Evolutionary conservation across 2,888 invertebrate species (phyloP).

Genomic region (Polydrusus cervinus): DNA sequence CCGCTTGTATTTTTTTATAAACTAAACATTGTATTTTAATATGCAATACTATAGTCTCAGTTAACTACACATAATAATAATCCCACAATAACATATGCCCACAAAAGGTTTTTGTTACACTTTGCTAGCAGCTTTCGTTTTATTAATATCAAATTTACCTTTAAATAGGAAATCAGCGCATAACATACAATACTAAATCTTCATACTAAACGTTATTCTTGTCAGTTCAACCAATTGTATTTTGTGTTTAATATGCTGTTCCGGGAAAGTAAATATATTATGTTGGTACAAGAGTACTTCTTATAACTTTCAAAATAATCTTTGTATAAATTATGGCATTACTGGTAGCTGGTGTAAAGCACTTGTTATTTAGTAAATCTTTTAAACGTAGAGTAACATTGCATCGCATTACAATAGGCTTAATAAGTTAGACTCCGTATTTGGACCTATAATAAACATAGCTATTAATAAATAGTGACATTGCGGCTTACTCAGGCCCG

Average conservation of each 20-base stretch:
- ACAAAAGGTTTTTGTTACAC: no score
- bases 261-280: slow-evolving; percentile 13
- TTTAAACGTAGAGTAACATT: neutral
- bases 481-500: no score
- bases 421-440: neutral
- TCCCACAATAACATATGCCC: no score
- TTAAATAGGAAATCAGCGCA: slow-evolving; percentile 15
- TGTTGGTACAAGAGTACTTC: slow-evolving; percentile 10
- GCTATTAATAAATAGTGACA: no score
- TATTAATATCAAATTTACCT: neutral
- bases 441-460: neutral
- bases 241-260: neutral
- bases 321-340: neutral
- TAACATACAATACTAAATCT: slow-evolving; percentile 17
- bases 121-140: no score
- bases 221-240: slow-evolving; percentile 7
- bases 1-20: no score
- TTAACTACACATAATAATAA: no score
- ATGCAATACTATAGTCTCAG: no score
- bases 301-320: slow-evolving; percentile 20
- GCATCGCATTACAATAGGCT: neutral
- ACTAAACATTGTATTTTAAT: no score
- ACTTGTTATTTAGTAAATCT: neutral
- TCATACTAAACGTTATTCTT: neutral
- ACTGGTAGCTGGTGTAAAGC: neutral